Evolutionary conservation across 2,888 invertebrate species (phyloP).

Genomic region (Eulithis testata): DNA sequence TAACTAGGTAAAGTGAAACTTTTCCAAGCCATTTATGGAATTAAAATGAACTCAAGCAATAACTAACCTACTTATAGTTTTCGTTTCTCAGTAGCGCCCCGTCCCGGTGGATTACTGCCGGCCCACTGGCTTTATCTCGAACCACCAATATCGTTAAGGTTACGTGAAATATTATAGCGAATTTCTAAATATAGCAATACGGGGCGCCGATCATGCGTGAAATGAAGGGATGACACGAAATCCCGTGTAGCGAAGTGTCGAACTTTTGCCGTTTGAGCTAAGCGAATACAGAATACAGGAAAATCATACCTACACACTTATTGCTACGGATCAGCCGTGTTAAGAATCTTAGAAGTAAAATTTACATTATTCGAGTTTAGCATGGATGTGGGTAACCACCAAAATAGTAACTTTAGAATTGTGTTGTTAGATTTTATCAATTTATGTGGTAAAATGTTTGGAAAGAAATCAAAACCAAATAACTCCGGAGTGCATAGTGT

Average conservation of each 20-base stretch:
- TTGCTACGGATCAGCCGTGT: slow-evolving; percentile 3
- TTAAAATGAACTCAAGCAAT: background rate
- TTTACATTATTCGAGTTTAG: too few relatives aligned
- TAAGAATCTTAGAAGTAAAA: background rate
- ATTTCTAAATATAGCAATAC: slow-evolving; percentile 74
- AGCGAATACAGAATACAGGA: slow-evolving; percentile 13
- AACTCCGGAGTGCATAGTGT: too few relatives aligned
- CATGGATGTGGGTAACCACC: too few relatives aligned
- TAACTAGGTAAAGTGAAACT: too few relatives aligned
- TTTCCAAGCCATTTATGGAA: too few relatives aligned
- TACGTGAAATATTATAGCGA: slow-evolving; percentile 63
- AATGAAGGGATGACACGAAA: slow-evolving; percentile 59
- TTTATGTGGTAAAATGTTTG: too few relatives aligned
- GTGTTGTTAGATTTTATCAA: too few relatives aligned
- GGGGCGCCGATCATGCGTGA: slow-evolving; percentile 64
- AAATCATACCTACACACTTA: slow-evolving; percentile 8
- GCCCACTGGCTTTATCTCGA: slow-evolving; percentile 60
- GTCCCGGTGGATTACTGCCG: slow-evolving; percentile 74
- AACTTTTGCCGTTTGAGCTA: slow-evolving; percentile 27
- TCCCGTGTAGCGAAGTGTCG: slow-evolving; percentile 39
- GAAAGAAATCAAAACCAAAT: too few relatives aligned
- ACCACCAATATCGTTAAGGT: slow-evolving; percentile 59
- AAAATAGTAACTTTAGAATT: too few relatives aligned
- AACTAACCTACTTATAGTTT: background rate
- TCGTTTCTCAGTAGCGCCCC: slow-evolving; percentile 52